Evolutionary conservation across 2,888 invertebrate genomes (phyloP), one percentile per base, ranked within the genome.

Genomic region (Antheraea assamensis): DNA sequence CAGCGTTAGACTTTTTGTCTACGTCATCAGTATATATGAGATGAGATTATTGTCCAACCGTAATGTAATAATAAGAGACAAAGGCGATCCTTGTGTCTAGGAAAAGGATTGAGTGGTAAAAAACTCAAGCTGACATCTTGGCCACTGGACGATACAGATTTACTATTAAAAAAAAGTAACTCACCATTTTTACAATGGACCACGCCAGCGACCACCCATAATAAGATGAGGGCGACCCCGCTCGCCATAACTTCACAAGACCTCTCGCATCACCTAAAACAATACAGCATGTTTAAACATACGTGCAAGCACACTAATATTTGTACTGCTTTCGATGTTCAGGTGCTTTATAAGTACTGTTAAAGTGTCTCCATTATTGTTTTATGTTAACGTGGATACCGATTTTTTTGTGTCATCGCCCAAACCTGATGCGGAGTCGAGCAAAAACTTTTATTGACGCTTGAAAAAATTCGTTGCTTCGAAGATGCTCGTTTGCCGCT

Each of bases 251-350:
- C 88, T 90, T 92, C 89, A 92, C 90, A 85, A 87, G 85, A 87
- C 86, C 85, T 83, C 87, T 82, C 86, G 88, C 93, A 94, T 94
- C 93, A 93, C 94, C 94, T 94, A 93, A 92, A 94, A 94, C 93
- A 94, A 94, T 93, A 92, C 81, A 81, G 77, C 76, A 75, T 90
- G 85, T 90, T 89, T 91, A 87, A 89, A 80, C 81, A 87, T 82
- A 87, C 82, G 85, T 84, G 87, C 88, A 88, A 90, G 88, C 87
- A 84, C 84, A 85, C 84, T 83, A 88, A 89, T 91, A 88, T 92
- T 91, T 90, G 85, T 80, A 79, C 79, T 72, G 72, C 70, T 70
- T 73, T 73, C 73, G 55, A 70, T 42, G 55, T 70, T 70, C 72
- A 72, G 68, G 61, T 71, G 72, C 68, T 31, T 72, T 73, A 68